These are phyloP conservation scores for Entomobrya multifasciata DNA, from an alignment of 2,888 invertebrate species.

Conservation along the genomic window DNA sequence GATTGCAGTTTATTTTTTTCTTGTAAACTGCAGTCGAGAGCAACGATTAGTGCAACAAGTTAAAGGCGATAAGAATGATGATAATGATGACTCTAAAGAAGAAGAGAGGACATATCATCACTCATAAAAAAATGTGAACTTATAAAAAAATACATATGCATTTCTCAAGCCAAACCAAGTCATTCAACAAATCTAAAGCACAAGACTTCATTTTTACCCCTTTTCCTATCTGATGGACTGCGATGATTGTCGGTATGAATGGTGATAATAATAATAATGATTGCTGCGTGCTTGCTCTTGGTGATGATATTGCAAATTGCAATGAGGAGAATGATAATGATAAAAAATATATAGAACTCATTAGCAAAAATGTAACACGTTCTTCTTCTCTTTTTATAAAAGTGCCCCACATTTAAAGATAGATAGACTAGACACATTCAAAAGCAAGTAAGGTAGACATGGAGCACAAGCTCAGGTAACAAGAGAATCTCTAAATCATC, in stretches of 20 bases:
- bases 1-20: slow-evolving; percentile 43
- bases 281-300: slow-evolving; percentile 35
- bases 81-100: too few relatives aligned
- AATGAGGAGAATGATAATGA: too few relatives aligned
- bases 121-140: too few relatives aligned
- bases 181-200: too few relatives aligned
- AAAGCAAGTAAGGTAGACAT: too few relatives aligned
- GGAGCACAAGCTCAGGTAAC: neutral
- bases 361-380: slow-evolving; percentile 45
- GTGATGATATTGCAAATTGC: neutral
- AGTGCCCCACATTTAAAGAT: slow-evolving; percentile 25
- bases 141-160: too few relatives aligned
- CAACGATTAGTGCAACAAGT: too few relatives aligned
- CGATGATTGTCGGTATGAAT: neutral
- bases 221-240: neutral
- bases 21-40: neutral
- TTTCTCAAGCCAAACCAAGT: slow-evolving; percentile 34
- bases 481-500: neutral
- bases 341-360: slow-evolving; percentile 33
- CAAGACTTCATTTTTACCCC: neutral
- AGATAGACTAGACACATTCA: neutral
- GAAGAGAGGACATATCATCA: neutral
- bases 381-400: neutral
- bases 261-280: neutral
- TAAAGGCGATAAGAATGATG: too few relatives aligned